Conservation (phyloP, 1,140 invertebrate species). For the Sycophila sp. region DNA sequence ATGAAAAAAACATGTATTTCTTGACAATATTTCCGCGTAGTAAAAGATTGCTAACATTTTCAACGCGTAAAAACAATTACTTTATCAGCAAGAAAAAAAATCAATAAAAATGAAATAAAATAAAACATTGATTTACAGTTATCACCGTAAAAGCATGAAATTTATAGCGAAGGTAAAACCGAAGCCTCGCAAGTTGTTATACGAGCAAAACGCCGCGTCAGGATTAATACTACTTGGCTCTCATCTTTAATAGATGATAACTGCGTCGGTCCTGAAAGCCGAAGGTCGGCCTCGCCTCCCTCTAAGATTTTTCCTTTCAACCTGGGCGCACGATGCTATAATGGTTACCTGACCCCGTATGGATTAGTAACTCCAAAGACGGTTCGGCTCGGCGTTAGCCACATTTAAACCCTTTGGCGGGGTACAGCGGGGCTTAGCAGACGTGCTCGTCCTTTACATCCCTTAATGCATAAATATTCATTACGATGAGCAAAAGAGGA, state of each 20-base stretch:
- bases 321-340: neutral
- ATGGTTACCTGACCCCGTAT: constrained; percentile 18
- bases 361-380: constrained; percentile 31
- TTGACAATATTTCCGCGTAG: no score
- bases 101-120: no score
- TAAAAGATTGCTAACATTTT: no score
- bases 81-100: no score
- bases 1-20: no score
- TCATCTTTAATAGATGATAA: neutral
- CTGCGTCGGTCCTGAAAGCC: neutral
- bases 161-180: no score
- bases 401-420: neutral
- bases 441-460: neutral
- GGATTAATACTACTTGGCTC: neutral
- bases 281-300: no score
- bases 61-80: no score
- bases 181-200: neutral
- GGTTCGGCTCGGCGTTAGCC: neutral
- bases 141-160: no score
- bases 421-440: neutral
- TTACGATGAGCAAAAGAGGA: constrained; percentile 1
- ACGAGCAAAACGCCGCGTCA: neutral
- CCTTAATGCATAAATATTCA: constrained; percentile 3
- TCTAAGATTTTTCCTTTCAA: no score
- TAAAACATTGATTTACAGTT: no score